Percentiles rank a stretch among this genome's conserved stretches.
Evolutionary conservation across 2,888 invertebrate genomes (phyloP).

Genomic region (Thecocarcelia acutangulata): DNA sequence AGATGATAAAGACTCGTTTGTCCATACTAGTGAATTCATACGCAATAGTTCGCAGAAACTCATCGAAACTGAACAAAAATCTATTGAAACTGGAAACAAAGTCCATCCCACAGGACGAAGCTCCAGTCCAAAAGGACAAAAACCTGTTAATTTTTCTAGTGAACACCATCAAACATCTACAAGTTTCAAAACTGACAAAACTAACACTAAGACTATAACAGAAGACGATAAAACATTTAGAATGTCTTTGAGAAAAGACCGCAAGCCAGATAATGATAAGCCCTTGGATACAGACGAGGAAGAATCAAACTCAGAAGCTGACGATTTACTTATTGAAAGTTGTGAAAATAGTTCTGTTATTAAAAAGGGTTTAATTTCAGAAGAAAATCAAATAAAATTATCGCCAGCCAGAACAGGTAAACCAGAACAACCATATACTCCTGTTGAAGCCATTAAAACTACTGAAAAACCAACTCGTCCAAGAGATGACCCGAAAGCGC

Average conservation of each 20-base stretch:
- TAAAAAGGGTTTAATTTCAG: neutral
- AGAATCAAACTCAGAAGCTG: slow-evolving; percentile 9
- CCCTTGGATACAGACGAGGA: slow-evolving; percentile 37
- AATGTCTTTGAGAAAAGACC: slow-evolving; percentile 29
- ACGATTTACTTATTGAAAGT: slow-evolving; percentile 26
- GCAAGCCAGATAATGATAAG: neutral
- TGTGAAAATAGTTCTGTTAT: slow-evolving; percentile 18
- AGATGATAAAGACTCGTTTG: neutral
- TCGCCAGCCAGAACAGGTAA: neutral
- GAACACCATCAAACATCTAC: slow-evolving; percentile 1
- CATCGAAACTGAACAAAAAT: slow-evolving; percentile 27
- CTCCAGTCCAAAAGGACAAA: neutral
- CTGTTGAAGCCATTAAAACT: slow-evolving; percentile 27
- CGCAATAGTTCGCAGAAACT: slow-evolving; percentile 27
- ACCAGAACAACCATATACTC: neutral
- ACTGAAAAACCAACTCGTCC: slow-evolving; percentile 34
- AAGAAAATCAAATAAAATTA: neutral
- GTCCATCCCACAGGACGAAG: neutral
- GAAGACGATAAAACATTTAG: slow-evolving; percentile 21
- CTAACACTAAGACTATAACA: neutral
- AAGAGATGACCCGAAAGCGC: neutral
- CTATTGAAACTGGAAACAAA: slow-evolving; percentile 12
- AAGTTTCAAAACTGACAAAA: neutral
- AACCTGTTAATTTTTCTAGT: neutral
- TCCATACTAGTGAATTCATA: neutral